phyloP scores from a whole-genome alignment of 2,797 vertebrate species.

The Jordanella pulchra region DNA sequence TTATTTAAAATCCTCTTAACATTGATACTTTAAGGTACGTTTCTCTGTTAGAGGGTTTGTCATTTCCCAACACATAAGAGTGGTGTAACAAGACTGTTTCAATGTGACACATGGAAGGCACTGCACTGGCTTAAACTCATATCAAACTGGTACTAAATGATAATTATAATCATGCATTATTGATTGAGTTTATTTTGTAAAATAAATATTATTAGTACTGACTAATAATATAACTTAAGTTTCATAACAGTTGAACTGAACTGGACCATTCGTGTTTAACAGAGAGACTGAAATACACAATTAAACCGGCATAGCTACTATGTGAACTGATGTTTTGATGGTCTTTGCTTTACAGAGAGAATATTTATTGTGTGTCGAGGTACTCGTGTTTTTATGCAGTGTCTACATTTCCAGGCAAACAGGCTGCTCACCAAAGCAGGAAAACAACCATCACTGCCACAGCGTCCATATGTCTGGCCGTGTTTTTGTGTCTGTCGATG shows the following conservation, averaged over 20 bases:
- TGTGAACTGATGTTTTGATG: slow-evolving; percentile 35
- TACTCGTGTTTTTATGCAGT: slow-evolving; percentile 41
- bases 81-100: slow-evolving; percentile 24
- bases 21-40: slow-evolving; percentile 11
- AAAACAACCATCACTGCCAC: slow-evolving; percentile 48
- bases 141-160: slow-evolving; percentile 10
- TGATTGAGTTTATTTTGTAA: slow-evolving; percentile 46
- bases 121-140: slow-evolving; percentile 9
- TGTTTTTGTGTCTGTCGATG: slow-evolving; percentile 41
- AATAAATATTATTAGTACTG: slow-evolving; percentile 27
- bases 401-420: slow-evolving; percentile 34
- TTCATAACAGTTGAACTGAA: slow-evolving; percentile 28
- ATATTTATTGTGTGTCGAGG: slow-evolving; percentile 32
- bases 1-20: slow-evolving; percentile 25
- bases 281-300: slow-evolving; percentile 30
- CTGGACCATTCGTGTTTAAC: slow-evolving; percentile 8
- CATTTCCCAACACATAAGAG: slow-evolving; percentile 20
- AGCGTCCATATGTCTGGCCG: slow-evolving; percentile 54
- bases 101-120: slow-evolving; percentile 33
- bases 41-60: slow-evolving; percentile 17
- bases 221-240: too few species aligned
- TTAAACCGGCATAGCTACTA: slow-evolving; percentile 32
- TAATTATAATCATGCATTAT: slow-evolving; percentile 36
- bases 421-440: slow-evolving; percentile 35
- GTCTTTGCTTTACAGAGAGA: slow-evolving; percentile 43